Percentiles rank a stretch among this genome's conserved stretches.
phyloP scores from a whole-genome alignment of 2,888 invertebrate genomes.

The Meganola albula region DNA sequence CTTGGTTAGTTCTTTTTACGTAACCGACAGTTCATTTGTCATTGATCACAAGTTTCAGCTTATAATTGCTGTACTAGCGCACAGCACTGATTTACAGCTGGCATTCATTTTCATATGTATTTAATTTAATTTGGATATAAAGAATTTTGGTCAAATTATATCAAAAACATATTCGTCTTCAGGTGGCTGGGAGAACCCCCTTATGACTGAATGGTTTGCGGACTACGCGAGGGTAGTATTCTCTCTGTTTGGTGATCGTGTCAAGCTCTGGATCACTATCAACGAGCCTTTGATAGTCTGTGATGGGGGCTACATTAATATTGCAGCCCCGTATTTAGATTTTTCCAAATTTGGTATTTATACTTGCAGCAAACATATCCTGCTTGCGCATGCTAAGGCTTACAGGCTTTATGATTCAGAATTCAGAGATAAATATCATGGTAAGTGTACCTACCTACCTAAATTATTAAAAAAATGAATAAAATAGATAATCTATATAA shows the following conservation, averaged over 20 bases:
- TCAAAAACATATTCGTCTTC: too few species aligned
- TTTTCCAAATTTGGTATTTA: constrained; percentile 11
- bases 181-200: constrained; percentile 79
- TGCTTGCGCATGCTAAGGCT: constrained; percentile 80
- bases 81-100: too few species aligned
- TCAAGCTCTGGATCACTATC: constrained; percentile 27
- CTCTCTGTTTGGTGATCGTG: constrained; percentile 75
- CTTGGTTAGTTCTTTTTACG: too few species aligned
- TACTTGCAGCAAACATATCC: constrained; percentile 68
- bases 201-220: constrained; percentile 69
- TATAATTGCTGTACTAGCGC: too few species aligned
- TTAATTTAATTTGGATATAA: too few species aligned
- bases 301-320: constrained; percentile 3
- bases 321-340: constrained; percentile 15
- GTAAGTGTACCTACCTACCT: background rate
- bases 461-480: background rate
- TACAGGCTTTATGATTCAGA: constrained; percentile 74
- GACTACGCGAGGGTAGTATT: constrained; percentile 77
- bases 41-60: too few species aligned
- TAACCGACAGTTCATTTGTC: too few species aligned
- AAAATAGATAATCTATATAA: too few species aligned
- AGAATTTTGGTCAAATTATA: too few species aligned
- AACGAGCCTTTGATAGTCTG: background rate
- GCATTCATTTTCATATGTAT: too few species aligned
- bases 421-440: constrained; percentile 45